Evolutionary conservation across 1,140 invertebrate genomes (phyloP).

Genomic region (Palaemon carinicauda): DNA sequence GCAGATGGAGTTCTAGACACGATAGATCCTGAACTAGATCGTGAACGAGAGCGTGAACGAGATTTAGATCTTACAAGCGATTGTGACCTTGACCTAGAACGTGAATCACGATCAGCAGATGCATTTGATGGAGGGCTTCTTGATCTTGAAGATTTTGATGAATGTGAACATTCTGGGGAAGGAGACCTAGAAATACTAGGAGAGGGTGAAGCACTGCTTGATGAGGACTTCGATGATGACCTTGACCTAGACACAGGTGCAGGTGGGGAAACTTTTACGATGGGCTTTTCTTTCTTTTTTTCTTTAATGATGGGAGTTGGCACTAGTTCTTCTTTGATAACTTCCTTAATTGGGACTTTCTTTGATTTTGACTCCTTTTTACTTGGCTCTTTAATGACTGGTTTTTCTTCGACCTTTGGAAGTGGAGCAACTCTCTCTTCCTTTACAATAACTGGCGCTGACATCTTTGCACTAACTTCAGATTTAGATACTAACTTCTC

Average conservation of each 20-base stretch:
- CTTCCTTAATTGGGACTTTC: slow-evolving; percentile 7
- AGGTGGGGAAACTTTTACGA: neutral
- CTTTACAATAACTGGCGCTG: neutral
- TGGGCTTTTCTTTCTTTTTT: slow-evolving; percentile 6
- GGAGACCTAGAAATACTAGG: slow-evolving; percentile 12
- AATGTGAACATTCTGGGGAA: slow-evolving; percentile 10
- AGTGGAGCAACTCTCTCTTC: neutral
- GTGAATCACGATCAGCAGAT: slow-evolving; percentile 10
- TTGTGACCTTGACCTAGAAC: slow-evolving; percentile 4
- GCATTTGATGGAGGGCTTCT: neutral
- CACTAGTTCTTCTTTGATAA: neutral
- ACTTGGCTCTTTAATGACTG: neutral
- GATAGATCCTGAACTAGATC: neutral
- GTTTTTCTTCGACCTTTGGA: neutral
- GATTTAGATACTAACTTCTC: neutral
- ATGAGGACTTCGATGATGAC: slow-evolving; percentile 13
- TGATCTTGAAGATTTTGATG: neutral
- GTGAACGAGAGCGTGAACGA: slow-evolving; percentile 21
- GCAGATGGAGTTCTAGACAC: slow-evolving; percentile 17
- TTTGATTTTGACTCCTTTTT: neutral
- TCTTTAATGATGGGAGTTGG: neutral
- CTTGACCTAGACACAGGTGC: slow-evolving; percentile 3
- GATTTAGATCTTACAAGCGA: neutral
- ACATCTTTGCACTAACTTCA: neutral
- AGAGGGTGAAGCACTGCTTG: neutral